phyloP scores from a whole-genome alignment of 2,797 vertebrate species.

The Hybognathus amarus region DNA sequence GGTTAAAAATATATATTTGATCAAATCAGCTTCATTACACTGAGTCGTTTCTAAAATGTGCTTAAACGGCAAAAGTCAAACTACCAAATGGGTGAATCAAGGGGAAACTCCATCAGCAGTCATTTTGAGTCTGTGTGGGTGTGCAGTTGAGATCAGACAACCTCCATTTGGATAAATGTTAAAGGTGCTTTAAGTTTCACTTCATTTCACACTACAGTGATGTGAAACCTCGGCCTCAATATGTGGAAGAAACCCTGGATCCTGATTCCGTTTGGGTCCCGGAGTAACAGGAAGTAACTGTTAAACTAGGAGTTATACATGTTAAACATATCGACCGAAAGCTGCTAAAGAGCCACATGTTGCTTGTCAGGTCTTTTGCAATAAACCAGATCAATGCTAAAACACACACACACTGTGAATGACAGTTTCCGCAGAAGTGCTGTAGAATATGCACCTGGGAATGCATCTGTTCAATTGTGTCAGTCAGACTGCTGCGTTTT shows the following conservation, averaged over 20 bases:
- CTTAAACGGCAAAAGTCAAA: neutral
- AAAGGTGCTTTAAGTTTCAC: slow-evolving; percentile 3
- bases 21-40: neutral
- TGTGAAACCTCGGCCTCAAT: neutral
- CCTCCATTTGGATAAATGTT: neutral
- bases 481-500: neutral
- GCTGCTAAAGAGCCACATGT: neutral
- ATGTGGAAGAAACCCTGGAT: neutral
- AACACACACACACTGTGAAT: neutral
- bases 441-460: slow-evolving; percentile 3
- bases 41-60: neutral
- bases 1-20: no score
- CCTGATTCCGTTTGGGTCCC: slow-evolving; percentile 1
- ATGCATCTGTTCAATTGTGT: neutral
- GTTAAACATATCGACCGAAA: slow-evolving; percentile 1
- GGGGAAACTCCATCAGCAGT: neutral
- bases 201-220: neutral
- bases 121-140: neutral
- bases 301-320: neutral
- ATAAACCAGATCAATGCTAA: neutral
- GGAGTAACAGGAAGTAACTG: neutral
- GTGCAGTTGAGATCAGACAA: neutral
- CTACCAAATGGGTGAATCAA: neutral
- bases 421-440: neutral
- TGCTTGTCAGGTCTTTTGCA: neutral